Evolutionary conservation across 2,797 vertebrate genomes (phyloP), one percentile per base, ranked within the genome.

Genomic region (Astyanax mexicanus): DNA sequence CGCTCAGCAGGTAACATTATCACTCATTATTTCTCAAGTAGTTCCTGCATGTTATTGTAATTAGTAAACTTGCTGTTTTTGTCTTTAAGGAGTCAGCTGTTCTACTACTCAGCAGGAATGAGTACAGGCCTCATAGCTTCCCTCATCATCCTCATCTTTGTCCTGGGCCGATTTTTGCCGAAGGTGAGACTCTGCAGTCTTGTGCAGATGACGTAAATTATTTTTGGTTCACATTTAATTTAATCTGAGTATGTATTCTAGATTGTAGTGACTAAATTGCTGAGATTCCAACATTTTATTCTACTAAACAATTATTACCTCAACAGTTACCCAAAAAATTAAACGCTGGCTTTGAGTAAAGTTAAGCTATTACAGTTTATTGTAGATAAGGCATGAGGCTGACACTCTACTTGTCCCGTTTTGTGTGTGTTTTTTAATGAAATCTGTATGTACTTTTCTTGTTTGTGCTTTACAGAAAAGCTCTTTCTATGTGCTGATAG

Each of bases 41-140:
- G 15, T 32, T n/a, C 55, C 27, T 17, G 13, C 52, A 27, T 11
- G 13, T 27, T 21, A 6, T 6, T 5, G 0, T 38, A 10, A 19
- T 4, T 38, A 29, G 32, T 49, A 69, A 23, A 69, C 7, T 8
- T 69, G 3, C 32, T 71, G 25, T 38, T 52, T 29, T 6, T 13
- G 0, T 32, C 6, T 49, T 32, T 0, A 86, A 99, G 98, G 92
- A 99, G 97, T 89, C 94, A 95, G 35, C 10, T 95, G 72, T 99
- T 99, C 88, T 98, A 93, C 89, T 99, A 99, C 84, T 96, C 96
- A 0, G 91, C 96, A 0, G 97, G 97, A n/a, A 92, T 97, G 89
- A 96, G 95, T 72, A 92, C 96, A 10, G 97, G 98, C 17, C 87
- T 98, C 87, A 82, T 98, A 9, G 95, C 96, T 21, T 99, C 97